Conservation (phyloP, 2,113 vertebrate genomes). For the Piprites chloris region DNA sequence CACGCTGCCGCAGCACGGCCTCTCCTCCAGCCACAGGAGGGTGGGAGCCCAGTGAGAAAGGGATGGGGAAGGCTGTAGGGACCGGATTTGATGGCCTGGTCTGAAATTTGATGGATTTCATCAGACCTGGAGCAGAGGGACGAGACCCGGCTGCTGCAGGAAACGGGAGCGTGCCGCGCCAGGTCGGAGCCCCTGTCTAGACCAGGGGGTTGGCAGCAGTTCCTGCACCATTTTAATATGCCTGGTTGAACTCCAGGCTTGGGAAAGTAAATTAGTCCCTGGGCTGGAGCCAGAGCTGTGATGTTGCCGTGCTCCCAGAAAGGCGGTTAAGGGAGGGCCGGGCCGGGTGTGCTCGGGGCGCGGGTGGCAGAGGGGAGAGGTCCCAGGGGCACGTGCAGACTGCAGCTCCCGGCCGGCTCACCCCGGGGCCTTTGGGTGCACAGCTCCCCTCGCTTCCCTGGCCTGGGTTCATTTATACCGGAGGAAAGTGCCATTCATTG, state of each 20-base stretch:
- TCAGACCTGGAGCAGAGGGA: neutral
- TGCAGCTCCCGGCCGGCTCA: accelerated
- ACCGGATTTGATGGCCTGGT: neutral
- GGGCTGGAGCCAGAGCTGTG: neutral
- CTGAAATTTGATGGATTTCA: neutral
- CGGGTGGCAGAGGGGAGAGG: accelerated
- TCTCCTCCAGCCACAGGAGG: conserved; percentile 19
- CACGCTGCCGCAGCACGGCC: conserved; percentile 47
- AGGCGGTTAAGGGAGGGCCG: accelerated
- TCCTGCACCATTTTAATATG: neutral
- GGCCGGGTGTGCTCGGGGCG: accelerated
- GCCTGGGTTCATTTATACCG: accelerated
- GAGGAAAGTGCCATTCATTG: accelerated
- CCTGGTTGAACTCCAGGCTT: neutral
- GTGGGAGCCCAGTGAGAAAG: neutral
- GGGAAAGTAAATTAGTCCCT: neutral
- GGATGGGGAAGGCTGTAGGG: neutral
- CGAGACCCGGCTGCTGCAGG: neutral
- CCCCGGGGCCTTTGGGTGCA: neutral
- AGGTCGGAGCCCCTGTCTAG: neutral
- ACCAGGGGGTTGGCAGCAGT: neutral
- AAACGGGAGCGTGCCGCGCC: neutral
- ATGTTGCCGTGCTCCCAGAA: accelerated
- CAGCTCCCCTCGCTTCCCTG: accelerated
- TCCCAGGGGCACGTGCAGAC: accelerated